Percentiles rank a stretch among this genome's conserved stretches.
phyloP scores from a whole-genome alignment of 2,888 invertebrate species.

The Arrhopalites spinosus region DNA sequence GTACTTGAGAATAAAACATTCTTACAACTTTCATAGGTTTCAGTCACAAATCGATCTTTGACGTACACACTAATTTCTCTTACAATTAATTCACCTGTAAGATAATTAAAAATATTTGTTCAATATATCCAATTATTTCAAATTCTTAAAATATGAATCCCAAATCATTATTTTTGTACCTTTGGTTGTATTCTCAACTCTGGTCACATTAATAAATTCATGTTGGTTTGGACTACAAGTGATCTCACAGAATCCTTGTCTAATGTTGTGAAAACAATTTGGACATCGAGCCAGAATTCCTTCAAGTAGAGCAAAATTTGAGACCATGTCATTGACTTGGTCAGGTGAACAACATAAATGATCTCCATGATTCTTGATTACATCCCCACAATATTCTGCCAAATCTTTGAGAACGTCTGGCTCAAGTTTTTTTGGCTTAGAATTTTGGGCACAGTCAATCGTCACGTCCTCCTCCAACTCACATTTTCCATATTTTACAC shows the following conservation, averaged over 20 bases:
- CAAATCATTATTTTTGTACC: slow-evolving; percentile 3
- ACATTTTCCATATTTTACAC: slow-evolving; percentile 52
- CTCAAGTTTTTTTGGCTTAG: slow-evolving; percentile 41
- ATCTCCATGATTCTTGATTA: slow-evolving; percentile 48
- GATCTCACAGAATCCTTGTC: slow-evolving; percentile 76
- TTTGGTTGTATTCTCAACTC: slow-evolving; percentile 40
- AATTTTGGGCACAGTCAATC: slow-evolving; percentile 47
- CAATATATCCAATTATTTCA: slow-evolving; percentile 40
- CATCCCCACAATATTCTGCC: slow-evolving; percentile 46
- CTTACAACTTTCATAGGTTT: slow-evolving; percentile 77
- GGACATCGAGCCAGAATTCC: slow-evolving; percentile 79
- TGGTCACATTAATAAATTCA: slow-evolving; percentile 62
- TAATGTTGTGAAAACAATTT: slow-evolving; percentile 77
- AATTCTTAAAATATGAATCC: slow-evolving; percentile 21
- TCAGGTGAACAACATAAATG: slow-evolving; percentile 49
- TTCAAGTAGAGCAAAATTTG: slow-evolving; percentile 63
- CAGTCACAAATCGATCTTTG: slow-evolving; percentile 67
- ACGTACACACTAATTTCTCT: slow-evolving; percentile 59
- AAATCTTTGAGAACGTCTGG: slow-evolving; percentile 34
- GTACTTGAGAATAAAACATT: slow-evolving; percentile 76
- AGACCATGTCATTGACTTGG: slow-evolving; percentile 43
- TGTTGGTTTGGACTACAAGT: slow-evolving; percentile 79
- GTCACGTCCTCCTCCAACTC: slow-evolving; percentile 38
- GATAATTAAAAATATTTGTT: slow-evolving; percentile 21
- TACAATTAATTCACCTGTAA: slow-evolving; percentile 21